Evolutionary conservation across 2,113 vertebrate genomes (phyloP).

Genomic region (Puntigrus tetrazona): DNA sequence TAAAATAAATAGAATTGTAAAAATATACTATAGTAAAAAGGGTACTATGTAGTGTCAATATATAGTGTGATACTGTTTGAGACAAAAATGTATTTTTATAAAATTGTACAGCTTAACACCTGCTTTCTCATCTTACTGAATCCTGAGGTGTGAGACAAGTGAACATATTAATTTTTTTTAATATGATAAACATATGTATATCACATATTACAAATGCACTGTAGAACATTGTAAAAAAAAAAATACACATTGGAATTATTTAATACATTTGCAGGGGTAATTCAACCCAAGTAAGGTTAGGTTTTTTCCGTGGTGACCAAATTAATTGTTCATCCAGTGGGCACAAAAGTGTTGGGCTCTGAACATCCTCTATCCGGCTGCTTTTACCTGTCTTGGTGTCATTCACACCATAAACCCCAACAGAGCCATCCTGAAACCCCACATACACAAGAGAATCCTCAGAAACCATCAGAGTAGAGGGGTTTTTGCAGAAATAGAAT

Average conservation of each 20-base stretch:
- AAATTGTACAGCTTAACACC: background rate
- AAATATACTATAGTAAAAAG: background rate
- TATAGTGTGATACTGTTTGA: background rate
- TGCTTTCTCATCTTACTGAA: background rate
- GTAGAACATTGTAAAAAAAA: background rate
- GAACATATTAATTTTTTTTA: background rate
- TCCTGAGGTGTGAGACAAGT: background rate
- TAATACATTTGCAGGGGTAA: background rate
- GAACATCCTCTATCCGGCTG: background rate
- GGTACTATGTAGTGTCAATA: no score
- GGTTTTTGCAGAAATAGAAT: slow-evolving; percentile 66
- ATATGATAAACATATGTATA: background rate
- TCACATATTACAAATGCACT: background rate
- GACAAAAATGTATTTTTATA: background rate
- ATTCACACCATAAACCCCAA: slow-evolving; percentile 72
- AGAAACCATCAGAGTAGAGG: slow-evolving; percentile 61
- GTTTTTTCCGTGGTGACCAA: slow-evolving; percentile 57
- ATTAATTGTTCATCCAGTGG: slow-evolving; percentile 56
- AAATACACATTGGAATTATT: background rate
- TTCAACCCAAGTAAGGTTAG: slow-evolving; percentile 66
- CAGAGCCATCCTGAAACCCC: slow-evolving; percentile 78
- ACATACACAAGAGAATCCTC: slow-evolving; percentile 68
- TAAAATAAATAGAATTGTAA: no score
- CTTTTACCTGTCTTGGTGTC: slow-evolving; percentile 46
- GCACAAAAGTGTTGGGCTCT: slow-evolving; percentile 38